Conservation (phyloP, 2,888 invertebrate species). For the Ichneumoninae sp. region DNA sequence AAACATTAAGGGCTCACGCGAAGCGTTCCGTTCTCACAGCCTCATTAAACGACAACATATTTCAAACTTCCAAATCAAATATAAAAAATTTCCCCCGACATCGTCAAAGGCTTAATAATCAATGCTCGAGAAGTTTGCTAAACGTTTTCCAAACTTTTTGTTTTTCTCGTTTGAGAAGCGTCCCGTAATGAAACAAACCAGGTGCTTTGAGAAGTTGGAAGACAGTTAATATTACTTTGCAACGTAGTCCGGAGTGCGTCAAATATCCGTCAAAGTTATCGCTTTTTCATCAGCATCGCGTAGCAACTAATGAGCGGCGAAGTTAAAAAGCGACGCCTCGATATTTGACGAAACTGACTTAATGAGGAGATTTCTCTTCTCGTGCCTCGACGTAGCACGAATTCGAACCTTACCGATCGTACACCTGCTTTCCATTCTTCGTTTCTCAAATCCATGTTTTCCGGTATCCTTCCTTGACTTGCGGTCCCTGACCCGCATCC, state of each 20-base stretch:
- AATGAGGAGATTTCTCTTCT: neutral
- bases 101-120: neutral
- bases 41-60: neutral
- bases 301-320: neutral
- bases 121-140: neutral
- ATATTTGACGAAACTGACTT: neutral
- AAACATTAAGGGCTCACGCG: neutral
- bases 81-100: neutral
- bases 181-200: neutral
- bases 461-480: slow-evolving; percentile 11
- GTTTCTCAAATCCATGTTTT: slow-evolving; percentile 26
- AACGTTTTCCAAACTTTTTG: neutral
- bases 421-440: neutral
- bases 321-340: neutral
- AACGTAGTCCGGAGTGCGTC: neutral
- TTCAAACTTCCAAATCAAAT: neutral
- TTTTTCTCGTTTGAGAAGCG: neutral
- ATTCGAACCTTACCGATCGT: neutral
- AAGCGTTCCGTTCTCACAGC: neutral
- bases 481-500: slow-evolving; percentile 19
- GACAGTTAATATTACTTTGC: neutral
- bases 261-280: neutral
- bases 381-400: neutral
- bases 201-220: neutral
- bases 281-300: neutral